Conservation (phyloP, 2,888 invertebrate species). For the Itoplectis maculator region DNA sequence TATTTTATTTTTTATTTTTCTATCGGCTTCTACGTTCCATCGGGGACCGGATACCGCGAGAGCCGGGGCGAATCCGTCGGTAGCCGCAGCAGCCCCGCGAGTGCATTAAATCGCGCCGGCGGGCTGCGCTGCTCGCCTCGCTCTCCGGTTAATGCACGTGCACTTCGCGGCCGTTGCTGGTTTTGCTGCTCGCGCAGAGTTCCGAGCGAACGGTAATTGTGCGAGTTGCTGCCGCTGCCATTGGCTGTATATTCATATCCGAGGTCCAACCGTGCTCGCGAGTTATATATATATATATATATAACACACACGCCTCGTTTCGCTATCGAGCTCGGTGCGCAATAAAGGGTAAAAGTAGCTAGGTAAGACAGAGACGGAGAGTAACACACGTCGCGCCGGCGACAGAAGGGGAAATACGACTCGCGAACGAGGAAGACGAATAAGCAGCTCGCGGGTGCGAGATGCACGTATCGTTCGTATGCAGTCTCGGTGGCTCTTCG, state of each 20-base stretch:
- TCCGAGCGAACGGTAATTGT: constrained; percentile 18
- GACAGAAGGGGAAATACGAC: constrained; percentile 21
- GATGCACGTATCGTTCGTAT: constrained; percentile 4
- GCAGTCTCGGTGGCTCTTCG: constrained; percentile 35
- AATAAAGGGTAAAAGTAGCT: constrained; percentile 51
- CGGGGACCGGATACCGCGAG: background rate
- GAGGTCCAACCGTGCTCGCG: background rate
- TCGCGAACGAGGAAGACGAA: too few relatives aligned
- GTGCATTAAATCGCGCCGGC: constrained; percentile 11
- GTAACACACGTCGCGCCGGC: background rate
- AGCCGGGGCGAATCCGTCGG: too few relatives aligned
- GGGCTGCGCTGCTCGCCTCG: too few relatives aligned
- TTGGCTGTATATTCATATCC: constrained; percentile 9
- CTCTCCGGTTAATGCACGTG: constrained; percentile 12
- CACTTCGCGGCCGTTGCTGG: background rate
- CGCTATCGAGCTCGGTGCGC: constrained; percentile 36
- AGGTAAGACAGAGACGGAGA: background rate
- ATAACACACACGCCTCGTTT: constrained; percentile 13
- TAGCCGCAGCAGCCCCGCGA: too few relatives aligned
- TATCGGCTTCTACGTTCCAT: background rate
- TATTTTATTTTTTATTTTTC: background rate
- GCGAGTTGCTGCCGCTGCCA: constrained; percentile 2
- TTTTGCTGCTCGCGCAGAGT: background rate
- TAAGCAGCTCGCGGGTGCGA: constrained; percentile 41
- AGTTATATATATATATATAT: background rate